phyloP scores from a whole-genome alignment of 1,140 invertebrate genomes.

The Orussus abietinus region DNA sequence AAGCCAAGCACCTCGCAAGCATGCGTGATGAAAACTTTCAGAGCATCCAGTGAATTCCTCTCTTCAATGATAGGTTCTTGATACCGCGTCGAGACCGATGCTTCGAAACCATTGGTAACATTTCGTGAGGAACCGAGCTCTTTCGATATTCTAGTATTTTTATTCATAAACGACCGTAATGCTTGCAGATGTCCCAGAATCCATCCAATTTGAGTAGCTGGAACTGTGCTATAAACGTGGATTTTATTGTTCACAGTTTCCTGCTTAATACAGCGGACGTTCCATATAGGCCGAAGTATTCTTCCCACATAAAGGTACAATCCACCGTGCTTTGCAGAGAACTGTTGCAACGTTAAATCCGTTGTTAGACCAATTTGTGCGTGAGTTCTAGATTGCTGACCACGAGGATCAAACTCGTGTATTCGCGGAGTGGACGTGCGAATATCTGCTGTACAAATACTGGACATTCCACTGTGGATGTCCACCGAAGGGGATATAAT shows the following conservation, averaged over 20 bases:
- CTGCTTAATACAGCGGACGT: slow-evolving; percentile 66
- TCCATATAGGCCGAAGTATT: slow-evolving; percentile 81
- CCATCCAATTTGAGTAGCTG: slow-evolving; percentile 56
- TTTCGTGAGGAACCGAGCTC: slow-evolving; percentile 32
- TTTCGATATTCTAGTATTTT: slow-evolving; percentile 58
- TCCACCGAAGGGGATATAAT: slow-evolving; percentile 24
- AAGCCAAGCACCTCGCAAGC: slow-evolving; percentile 86
- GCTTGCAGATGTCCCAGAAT: slow-evolving; percentile 61
- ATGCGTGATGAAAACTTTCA: slow-evolving; percentile 74
- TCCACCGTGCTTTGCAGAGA: slow-evolving; percentile 88
- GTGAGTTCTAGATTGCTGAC: slow-evolving; percentile 24
- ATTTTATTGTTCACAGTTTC: slow-evolving; percentile 57
- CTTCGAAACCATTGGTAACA: slow-evolving; percentile 46
- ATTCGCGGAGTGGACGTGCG: slow-evolving; percentile 45
- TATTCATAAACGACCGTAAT: slow-evolving; percentile 62
- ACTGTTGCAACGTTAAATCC: slow-evolving; percentile 57
- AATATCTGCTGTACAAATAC: slow-evolving; percentile 29
- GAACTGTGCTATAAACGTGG: slow-evolving; percentile 59
- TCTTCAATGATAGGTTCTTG: slow-evolving; percentile 59
- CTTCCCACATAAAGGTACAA: slow-evolving; percentile 87
- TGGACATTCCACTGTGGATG: slow-evolving; percentile 23
- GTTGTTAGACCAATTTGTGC: slow-evolving; percentile 29
- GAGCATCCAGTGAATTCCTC: slow-evolving; percentile 71
- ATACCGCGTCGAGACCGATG: slow-evolving; percentile 32
- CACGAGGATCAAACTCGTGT: slow-evolving; percentile 28